Evolutionary conservation across 2,797 vertebrate species (phyloP).

Genomic region (Nasua narica): DNA sequence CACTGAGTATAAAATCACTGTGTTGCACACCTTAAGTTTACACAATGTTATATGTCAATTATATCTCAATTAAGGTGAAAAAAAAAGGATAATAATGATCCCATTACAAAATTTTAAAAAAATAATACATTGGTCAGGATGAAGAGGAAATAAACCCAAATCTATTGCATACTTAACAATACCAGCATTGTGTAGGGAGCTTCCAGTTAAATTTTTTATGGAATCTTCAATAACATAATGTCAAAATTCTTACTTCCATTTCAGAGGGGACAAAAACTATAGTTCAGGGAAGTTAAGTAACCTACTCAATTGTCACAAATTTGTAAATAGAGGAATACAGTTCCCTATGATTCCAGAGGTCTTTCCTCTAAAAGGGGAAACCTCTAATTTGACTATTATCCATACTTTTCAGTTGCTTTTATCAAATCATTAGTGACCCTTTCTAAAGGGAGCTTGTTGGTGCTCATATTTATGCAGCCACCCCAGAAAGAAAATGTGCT

Average conservation of each 20-base stretch:
- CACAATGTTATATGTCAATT: background rate
- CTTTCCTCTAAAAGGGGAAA: background rate
- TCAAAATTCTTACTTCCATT: background rate
- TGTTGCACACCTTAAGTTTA: background rate
- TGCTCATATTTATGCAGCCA: background rate
- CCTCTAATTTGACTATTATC: background rate
- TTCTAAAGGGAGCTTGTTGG: background rate
- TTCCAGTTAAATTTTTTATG: background rate
- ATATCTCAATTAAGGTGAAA: background rate
- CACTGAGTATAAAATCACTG: background rate
- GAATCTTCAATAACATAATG: background rate
- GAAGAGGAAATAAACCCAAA: background rate
- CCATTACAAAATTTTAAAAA: background rate
- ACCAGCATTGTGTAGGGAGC: background rate
- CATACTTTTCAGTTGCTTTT: background rate
- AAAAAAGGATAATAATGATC: background rate
- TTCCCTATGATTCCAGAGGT: background rate
- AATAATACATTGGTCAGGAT: background rate
- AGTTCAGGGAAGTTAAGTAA: background rate
- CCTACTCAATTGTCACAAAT: background rate
- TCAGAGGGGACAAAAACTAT: background rate
- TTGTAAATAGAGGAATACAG: background rate
- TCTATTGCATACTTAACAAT: background rate
- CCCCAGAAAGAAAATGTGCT: background rate
- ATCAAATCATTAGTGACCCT: background rate